A percentile compares a stretch with the other conserved stretches of the same genome.
These are phyloP conservation scores for Anarsia innoxiella DNA, from an alignment of 2,888 invertebrate species.

Conservation along the genomic window DNA sequence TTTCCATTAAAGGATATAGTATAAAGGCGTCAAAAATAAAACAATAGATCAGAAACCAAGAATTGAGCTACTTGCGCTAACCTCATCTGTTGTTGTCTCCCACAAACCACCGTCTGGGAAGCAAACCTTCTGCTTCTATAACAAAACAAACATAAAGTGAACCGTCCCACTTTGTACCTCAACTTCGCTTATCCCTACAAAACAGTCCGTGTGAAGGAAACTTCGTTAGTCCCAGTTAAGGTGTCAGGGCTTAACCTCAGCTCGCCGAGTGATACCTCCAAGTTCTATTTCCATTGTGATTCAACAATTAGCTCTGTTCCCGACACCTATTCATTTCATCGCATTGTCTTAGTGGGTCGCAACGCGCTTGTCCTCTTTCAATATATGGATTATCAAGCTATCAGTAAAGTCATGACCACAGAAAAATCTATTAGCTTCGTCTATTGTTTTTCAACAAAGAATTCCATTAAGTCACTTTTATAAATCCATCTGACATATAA, in stretches of 20 bases:
- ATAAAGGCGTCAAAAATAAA: too few species aligned
- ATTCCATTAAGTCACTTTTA: too few species aligned
- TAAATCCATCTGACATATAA: too few species aligned
- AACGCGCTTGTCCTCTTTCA: conserved; percentile 30
- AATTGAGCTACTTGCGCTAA: not conserved
- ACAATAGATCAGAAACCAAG: too few species aligned
- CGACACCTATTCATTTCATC: conserved; percentile 61
- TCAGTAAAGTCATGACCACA: not conserved
- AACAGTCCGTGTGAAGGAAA: not conserved
- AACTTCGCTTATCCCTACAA: not conserved
- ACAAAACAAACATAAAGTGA: conserved; percentile 1
- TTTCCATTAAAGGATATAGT: too few species aligned
- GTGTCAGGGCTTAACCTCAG: not conserved
- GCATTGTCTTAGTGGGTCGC: conserved; percentile 47
- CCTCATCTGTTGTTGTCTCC: not conserved
- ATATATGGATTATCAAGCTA: conserved; percentile 2
- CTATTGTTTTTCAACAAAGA: not conserved
- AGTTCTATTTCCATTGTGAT: conserved; percentile 37
- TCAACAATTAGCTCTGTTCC: conserved; percentile 57
- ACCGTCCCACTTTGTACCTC: not conserved
- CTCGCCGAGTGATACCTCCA: conserved; percentile 13
- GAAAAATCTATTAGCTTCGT: too few species aligned
- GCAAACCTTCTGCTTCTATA: not conserved
- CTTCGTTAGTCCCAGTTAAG: not conserved
- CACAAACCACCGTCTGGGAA: not conserved